phyloP scores from a whole-genome alignment of 2,888 invertebrate genomes.

The Pinctada fucata region DNA sequence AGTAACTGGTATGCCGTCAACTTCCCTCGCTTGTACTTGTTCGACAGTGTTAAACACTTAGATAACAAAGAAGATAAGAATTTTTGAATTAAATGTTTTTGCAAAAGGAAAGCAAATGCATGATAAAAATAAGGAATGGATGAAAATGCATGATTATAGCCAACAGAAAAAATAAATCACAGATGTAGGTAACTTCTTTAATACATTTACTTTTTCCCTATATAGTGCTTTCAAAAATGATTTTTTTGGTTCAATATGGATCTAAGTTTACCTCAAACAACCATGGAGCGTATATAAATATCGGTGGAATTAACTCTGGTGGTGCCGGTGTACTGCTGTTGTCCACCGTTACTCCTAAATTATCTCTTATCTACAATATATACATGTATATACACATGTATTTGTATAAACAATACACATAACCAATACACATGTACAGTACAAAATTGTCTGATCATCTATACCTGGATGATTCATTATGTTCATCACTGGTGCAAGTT shows the following conservation, averaged over 20 bases:
- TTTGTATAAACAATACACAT: background rate
- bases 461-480: too few relatives aligned
- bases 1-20: constrained; percentile 90
- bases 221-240: background rate
- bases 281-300: constrained; percentile 94
- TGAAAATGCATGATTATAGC: too few relatives aligned
- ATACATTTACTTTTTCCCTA: background rate
- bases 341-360: constrained; percentile 87
- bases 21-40: constrained; percentile 87
- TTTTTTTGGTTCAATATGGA: background rate
- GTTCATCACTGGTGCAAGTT: too few relatives aligned
- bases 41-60: constrained; percentile 85
- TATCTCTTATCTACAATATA: constrained; percentile 82
- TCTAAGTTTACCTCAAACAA: constrained; percentile 87
- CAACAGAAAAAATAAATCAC: background rate
- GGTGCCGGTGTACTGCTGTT: constrained; percentile 87
- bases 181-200: background rate
- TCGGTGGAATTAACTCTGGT: constrained; percentile 88
- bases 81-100: too few relatives aligned
- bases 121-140: background rate
- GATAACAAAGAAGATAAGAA: constrained; percentile 39
- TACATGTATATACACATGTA: background rate
- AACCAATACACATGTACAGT: too few relatives aligned
- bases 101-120: background rate
- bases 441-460: too few relatives aligned